Base-by-base conservation (phyloP, 2,888 invertebrate species). In the Trachelus troglodyta region DNA sequence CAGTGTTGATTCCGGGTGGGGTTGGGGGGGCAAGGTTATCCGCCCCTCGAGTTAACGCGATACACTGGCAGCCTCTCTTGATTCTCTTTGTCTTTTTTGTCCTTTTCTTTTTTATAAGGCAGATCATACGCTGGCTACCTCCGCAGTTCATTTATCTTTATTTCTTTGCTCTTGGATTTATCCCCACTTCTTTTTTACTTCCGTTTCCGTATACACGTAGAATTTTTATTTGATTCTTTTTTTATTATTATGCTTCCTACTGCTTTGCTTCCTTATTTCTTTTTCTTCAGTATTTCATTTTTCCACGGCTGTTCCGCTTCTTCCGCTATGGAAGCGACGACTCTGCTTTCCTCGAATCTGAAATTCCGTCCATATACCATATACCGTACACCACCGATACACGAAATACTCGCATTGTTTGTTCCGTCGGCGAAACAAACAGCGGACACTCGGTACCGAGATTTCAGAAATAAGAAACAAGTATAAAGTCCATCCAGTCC, bases 141-240 rank as follows among this genome's bases (percentile, higher is more conserved):
- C 23, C 15, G 40, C 40, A 40, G 6, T 40, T 23, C 15, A 40
- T 40, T 40, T 40, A 40, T 40, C 40, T 40, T 40, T 40, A 40
- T 40, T 40, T 40, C 40, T 40, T 40, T 6, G 15, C 40, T 40
- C 76, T 79, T 69, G 79, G 80, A 76, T 81, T 76, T 77, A 77
- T 77, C 79, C 79, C 75, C 76, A 79, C 76, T 78, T 75, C 74
- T 78, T 79, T 79, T 81, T 79, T 82, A 76, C 78, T 79, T 79
- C 77, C 80, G 71, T 75, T 79, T 37, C 73, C 56, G 30, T 40
- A 40, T 40, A 40, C 40, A 23, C 40, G 15, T 40, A 74, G 75
- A 37, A 69, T 69, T 74, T 56, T 69, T 56, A 35, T 35, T 35
- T 35, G 0, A 35, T 12, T 35, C 1, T 40, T 69, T 76, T 78